Conservation (phyloP, 2,113 vertebrate genomes). For the Electrona antarctica region DNA sequence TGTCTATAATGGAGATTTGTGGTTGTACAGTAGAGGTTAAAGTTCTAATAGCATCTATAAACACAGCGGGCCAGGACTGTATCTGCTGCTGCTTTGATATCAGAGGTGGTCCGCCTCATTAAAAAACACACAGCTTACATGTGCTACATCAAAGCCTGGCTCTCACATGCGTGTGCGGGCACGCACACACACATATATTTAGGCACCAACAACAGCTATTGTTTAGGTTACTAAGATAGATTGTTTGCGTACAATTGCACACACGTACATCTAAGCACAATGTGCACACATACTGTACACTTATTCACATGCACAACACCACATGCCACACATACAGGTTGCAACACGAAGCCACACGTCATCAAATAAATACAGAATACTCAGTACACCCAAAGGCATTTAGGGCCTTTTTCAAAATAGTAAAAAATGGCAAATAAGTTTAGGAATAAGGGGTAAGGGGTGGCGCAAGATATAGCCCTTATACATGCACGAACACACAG, state of each 20-base stretch:
- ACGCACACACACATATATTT: conserved; percentile 4
- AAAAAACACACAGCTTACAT: conserved; percentile 28
- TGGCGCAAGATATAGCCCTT: too few species aligned
- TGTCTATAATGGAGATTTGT: too few species aligned
- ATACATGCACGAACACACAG: conserved; percentile 18
- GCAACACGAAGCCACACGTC: too few species aligned
- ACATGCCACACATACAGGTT: too few species aligned
- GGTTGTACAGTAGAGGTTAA: neutral
- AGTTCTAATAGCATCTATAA: conserved; percentile 20
- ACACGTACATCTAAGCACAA: neutral
- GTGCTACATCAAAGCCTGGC: conserved; percentile 23
- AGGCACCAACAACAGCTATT: too few species aligned
- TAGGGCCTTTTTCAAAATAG: too few species aligned
- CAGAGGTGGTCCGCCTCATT: conserved; percentile 66
- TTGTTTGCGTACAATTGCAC: neutral
- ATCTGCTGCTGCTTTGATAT: conserved; percentile 58
- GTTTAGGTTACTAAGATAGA: too few species aligned
- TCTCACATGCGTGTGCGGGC: neutral
- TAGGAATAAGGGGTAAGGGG: too few species aligned
- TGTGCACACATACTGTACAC: neutral
- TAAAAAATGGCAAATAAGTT: too few species aligned
- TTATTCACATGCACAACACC: too few species aligned
- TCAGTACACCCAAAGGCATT: neutral
- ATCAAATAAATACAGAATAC: too few species aligned
- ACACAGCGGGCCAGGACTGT: conserved; percentile 37